Conservation (phyloP, 2,797 vertebrate species). For the Aselliscus stoliczkanus region DNA sequence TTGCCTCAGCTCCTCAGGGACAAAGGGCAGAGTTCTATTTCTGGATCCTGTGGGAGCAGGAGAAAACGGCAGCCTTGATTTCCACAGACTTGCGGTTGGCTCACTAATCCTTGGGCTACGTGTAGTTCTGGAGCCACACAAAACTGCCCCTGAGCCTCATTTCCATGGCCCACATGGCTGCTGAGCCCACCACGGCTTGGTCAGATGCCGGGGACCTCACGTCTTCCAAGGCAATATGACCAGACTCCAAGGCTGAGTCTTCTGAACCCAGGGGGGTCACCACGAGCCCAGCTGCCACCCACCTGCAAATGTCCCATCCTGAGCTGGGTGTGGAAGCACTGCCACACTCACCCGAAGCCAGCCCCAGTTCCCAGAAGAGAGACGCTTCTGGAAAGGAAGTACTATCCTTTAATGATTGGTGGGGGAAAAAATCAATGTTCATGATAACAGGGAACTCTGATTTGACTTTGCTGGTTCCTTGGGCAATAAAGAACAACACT, state of each 20-base stretch:
- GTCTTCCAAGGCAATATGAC: neutral
- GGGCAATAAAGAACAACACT: neutral
- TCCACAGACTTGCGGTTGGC: neutral
- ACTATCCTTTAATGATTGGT: neutral
- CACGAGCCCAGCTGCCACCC: rapidly evolving
- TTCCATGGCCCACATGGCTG: neutral
- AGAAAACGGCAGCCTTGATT: neutral
- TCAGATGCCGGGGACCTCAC: slow-evolving; percentile 3
- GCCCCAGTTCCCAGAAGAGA: neutral
- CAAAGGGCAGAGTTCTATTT: slow-evolving; percentile 63
- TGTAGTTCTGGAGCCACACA: neutral
- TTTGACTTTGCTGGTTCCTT: neutral
- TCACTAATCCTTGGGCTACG: neutral
- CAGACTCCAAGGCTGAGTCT: neutral
- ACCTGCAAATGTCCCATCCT: no score
- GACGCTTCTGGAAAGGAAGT: neutral
- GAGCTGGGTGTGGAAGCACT: neutral
- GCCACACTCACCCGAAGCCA: neutral
- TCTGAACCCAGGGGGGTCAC: neutral
- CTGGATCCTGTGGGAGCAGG: neutral
- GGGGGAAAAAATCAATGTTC: no score
- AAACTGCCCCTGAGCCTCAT: neutral
- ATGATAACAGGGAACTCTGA: neutral
- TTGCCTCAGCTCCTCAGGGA: slow-evolving; percentile 10
- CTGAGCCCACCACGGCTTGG: neutral